A percentile compares a stretch with the other conserved stretches of the same genome.
These are phyloP conservation scores for Ptiloglossa arizonensis DNA, from an alignment of 1,140 invertebrate genomes.

Conservation along the genomic window DNA sequence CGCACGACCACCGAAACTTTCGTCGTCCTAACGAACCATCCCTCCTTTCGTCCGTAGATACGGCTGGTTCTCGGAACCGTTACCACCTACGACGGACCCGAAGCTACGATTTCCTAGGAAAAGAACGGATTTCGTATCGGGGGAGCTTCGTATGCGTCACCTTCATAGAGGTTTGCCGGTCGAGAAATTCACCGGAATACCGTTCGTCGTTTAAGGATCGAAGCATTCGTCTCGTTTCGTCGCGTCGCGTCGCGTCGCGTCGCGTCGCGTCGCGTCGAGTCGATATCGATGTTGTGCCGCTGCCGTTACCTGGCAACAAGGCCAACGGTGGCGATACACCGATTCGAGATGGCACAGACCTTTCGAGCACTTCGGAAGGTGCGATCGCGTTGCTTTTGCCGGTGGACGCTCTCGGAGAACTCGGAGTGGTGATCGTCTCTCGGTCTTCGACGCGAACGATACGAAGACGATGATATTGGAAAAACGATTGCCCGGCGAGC, in stretches of 20 bases:
- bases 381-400: neutral
- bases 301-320: slow-evolving; percentile 67
- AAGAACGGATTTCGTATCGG: slow-evolving; percentile 69
- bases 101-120: slow-evolving; percentile 70
- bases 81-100: slow-evolving; percentile 68
- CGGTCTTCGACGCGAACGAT: neutral
- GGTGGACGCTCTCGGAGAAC: neutral
- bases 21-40: too few species aligned
- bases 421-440: neutral
- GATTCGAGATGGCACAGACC: slow-evolving; percentile 19
- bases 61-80: slow-evolving; percentile 70
- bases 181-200: slow-evolving; percentile 68
- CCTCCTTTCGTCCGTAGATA: slow-evolving; percentile 69
- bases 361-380: neutral
- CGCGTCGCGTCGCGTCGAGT: neutral
- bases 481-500: neutral
- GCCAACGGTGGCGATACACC: neutral
- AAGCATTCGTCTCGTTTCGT: neutral
- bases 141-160: slow-evolving; percentile 67
- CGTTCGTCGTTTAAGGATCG: slow-evolving; percentile 61
- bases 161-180: slow-evolving; percentile 57
- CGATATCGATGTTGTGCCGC: slow-evolving; percentile 59
- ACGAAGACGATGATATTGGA: neutral
- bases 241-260: neutral
- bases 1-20: too few species aligned